Conservation (phyloP, 2,113 vertebrate species). For the Caranx ignobilis region DNA sequence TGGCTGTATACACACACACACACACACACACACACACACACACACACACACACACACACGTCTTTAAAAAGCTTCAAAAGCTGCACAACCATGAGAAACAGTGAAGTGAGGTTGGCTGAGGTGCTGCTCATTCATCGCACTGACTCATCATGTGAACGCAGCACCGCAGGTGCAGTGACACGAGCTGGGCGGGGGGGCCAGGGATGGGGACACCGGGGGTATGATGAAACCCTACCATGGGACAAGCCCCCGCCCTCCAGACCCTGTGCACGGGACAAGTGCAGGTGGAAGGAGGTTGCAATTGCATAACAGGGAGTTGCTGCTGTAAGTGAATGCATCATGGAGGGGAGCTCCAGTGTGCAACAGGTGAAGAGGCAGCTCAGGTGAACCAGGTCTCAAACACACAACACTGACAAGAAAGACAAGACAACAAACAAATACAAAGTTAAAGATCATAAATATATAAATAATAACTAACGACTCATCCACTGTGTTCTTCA, state of each 20-base stretch:
- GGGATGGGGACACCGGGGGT: conserved; percentile 23
- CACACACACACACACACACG: conserved; percentile 33
- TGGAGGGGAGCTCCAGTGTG: neutral
- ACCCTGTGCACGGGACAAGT: neutral
- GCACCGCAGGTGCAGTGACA: conserved; percentile 20
- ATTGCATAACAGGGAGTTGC: conserved; percentile 20
- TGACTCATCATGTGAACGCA: conserved; percentile 49
- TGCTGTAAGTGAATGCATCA: conserved; percentile 22
- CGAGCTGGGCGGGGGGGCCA: neutral
- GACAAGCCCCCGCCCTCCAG: neutral
- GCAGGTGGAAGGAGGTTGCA: neutral
- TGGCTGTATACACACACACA: conserved; percentile 9
- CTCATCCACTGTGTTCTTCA: neutral
- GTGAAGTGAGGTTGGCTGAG: conserved; percentile 24
- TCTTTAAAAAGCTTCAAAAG: neutral
- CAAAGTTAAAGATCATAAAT: too few species aligned
- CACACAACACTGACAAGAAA: too few species aligned
- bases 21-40: conserved; percentile 20
- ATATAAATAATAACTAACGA: neutral
- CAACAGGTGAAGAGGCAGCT: neutral
- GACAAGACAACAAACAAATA: too few species aligned
- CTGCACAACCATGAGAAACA: neutral
- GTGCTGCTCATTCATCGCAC: conserved; percentile 25
- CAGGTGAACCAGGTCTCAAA: neutral
- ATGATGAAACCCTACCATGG: neutral